Conservation (phyloP, 2,888 invertebrate species). For the Atethmia centrago region DNA sequence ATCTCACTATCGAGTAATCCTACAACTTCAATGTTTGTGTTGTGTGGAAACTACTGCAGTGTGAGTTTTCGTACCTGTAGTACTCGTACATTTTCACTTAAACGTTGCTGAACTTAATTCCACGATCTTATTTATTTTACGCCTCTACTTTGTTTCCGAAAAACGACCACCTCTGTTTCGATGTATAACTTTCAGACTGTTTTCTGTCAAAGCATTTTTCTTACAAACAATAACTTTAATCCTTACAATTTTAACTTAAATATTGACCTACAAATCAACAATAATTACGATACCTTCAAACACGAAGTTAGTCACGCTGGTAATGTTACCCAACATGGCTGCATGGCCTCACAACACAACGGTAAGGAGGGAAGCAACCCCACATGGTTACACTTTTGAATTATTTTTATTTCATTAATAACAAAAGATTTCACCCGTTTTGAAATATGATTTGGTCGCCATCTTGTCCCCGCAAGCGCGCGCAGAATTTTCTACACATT, state of each 20-base stretch:
- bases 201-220: neutral
- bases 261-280: conserved; percentile 62
- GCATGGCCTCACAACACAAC: conserved; percentile 75
- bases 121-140: neutral
- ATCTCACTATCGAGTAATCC: too few relatives aligned
- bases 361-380: conserved; percentile 70
- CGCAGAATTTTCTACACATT: conserved; percentile 68
- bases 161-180: neutral
- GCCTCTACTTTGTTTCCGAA: too few relatives aligned
- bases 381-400: conserved; percentile 80
- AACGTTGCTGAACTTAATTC: neutral
- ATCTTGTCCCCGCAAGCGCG: conserved; percentile 80
- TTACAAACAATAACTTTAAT: conserved; percentile 19
- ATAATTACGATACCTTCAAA: conserved; percentile 60
- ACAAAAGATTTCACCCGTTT: conserved; percentile 90
- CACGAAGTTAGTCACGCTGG: conserved; percentile 81
- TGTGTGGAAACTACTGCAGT: neutral
- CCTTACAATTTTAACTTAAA: conserved; percentile 44
- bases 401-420: conserved; percentile 89
- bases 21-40: neutral
- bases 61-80: neutral
- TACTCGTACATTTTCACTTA: neutral
- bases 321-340: conserved; percentile 82
- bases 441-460: conserved; percentile 90
- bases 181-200: neutral